Evolutionary conservation across 2,888 invertebrate species (phyloP), one percentile per base, ranked within the genome.

Genomic region (Poecilobothrus nobilitatus): DNA sequence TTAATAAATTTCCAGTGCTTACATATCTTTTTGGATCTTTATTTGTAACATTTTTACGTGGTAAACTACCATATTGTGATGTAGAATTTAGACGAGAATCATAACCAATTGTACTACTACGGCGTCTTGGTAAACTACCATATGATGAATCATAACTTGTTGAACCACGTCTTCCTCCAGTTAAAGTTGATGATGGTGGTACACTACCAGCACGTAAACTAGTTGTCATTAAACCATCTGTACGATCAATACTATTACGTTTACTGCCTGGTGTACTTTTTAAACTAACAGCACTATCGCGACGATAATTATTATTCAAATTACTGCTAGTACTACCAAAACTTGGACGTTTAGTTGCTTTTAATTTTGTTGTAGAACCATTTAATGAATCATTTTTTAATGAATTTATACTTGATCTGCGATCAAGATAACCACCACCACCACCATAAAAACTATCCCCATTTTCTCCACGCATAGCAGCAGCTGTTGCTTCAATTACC

Each of bases 401-500:
- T 37, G 65, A 65, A 34, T 65, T 33, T 20, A 33, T 37, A 65
- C 65, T 65, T 65, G 65, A 34, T 20, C 37, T 21, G 2, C 65
- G n/a, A 27, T 27, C 27, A 27, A 27, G 27, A 27, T 27, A 27
- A 27, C 27, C 27, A 27, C 27, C 27, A 27, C n/a, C n/a, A 5
- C 7, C 7, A 63, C 22, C 21, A 22, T 63, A 63, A 22, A 10
- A 20, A 21, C 3, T 8, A 21, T 63, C 63, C 4, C 22, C 12
- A 53, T 53, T 53, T 12, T 53, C 6, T 10, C 20, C 63, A 12
- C 63, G 63, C 63, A 22, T 21, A 7, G 63, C 63, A 22, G 65
- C 65, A 37, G 65, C 65, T 65, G 65, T 34, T 37, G 65, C 65
- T 18, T 33, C 65, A 33, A 65, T 65, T 37, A 65, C 65, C 34